These are phyloP conservation scores for Drosophila lacteicornis DNA, from an alignment of 1,140 invertebrate species.

Conservation along the genomic window DNA sequence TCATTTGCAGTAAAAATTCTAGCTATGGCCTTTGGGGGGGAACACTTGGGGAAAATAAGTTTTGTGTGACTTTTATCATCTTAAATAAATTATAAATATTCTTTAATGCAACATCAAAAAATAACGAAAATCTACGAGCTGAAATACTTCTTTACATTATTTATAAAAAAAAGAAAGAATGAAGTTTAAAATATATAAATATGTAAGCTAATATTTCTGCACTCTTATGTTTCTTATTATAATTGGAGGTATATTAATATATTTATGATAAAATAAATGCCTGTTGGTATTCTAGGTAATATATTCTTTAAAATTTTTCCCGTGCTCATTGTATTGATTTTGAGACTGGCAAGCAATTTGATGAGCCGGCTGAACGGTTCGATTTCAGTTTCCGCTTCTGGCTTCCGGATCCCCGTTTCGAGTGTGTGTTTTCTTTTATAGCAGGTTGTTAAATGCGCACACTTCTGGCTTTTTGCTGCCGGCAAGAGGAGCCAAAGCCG, in stretches of 20 bases:
- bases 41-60: constrained; percentile 14
- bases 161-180: too few relatives aligned
- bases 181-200: too few relatives aligned
- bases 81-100: not conserved
- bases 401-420: not conserved
- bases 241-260: too few relatives aligned
- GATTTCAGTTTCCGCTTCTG: constrained; percentile 30
- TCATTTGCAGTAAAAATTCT: constrained; percentile 74
- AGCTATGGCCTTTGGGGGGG: constrained; percentile 30
- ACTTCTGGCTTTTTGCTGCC: constrained; percentile 18
- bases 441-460: constrained; percentile 54
- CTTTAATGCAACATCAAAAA: not conserved
- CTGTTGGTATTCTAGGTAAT: not conserved
- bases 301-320: not conserved
- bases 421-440: constrained; percentile 41
- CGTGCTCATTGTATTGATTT: constrained; percentile 62
- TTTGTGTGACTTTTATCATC: not conserved
- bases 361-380: constrained; percentile 33
- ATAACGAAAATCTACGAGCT: too few relatives aligned
- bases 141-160: too few relatives aligned
- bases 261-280: too few relatives aligned
- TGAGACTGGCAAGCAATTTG: constrained; percentile 41
- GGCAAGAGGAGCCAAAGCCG: not conserved
- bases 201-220: not conserved
- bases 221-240: too few relatives aligned